Base-by-base conservation (phyloP, 2,888 invertebrate species). In the Cheilosia vulpina region DNA sequence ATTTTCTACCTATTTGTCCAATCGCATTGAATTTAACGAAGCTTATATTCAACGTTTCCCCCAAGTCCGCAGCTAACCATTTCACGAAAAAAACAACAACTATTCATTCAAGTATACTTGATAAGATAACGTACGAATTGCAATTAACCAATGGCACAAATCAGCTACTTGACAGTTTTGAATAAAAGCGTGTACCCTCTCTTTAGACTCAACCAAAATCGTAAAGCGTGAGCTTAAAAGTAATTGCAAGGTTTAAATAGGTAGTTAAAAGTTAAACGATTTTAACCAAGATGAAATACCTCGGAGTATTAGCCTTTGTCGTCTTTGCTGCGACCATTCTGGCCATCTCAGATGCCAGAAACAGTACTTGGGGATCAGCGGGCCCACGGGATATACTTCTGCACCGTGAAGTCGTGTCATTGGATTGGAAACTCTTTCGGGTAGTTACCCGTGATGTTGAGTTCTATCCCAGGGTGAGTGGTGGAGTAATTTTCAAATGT, bases 391-490 rank as follows among this genome's bases (percentile, higher is more conserved):
- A 85, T 19, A 58, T 72, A 5, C 76, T 85, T 1, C 71, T 85
- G 1, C 76, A 81, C 41, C 85, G 81, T 50, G 80, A 85, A 72
- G 45, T 76, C 19, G 71, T 85, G 17, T 72, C 72, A 1, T 13
- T 72, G 21, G 72, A 77, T 55, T 85, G 76, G 76, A 85, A 85
- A 57, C 31, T 85, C 1, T 27, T 85, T n/a, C 80, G 85, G 34
- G 76, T 85, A 62, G 81, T 85, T 21, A 77, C 55, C 15, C 76
- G 76, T 7, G 81, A 85, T 45, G 76, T 85, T 6, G 71, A 81
- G 21, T 85, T 68, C 47, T 57, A 80, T 57, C 85, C 85, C 6
- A 72, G 1, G 68, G 85, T 80, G 31, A 7, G 72, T 63, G 2
- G 21, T 38, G 2, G 2, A 24, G 24, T 19, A 11, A 2, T 15